Evolutionary conservation across 2,888 invertebrate genomes (phyloP).

Genomic region (Lottia gigantea): DNA sequence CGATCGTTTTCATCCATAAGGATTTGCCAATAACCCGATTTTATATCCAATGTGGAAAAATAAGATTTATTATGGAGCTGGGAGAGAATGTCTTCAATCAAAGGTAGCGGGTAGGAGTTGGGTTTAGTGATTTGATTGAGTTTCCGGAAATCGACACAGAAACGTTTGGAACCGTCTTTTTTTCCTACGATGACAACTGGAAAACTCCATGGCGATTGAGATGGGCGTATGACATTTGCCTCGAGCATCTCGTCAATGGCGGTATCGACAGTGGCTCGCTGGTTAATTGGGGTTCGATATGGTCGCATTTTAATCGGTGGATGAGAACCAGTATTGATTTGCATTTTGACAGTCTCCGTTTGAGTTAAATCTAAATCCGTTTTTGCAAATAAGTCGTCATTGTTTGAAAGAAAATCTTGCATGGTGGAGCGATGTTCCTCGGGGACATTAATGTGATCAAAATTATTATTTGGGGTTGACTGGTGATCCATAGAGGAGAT

Average conservation of each 20-base stretch:
- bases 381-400: not conserved
- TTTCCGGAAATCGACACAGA: conserved; percentile 1
- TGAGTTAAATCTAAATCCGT: not conserved
- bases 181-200: not conserved
- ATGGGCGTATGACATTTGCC: not conserved
- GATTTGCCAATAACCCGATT: conserved; percentile 17
- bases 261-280: not conserved
- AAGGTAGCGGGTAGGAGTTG: not conserved
- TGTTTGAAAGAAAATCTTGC: not conserved
- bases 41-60: conserved; percentile 18
- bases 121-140: conserved; percentile 10
- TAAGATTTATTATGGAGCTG: not conserved
- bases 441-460: not conserved
- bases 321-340: conserved; percentile 5
- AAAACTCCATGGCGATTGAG: conserved; percentile 1
- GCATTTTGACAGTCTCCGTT: not conserved
- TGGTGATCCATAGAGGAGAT: not conserved
- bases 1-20: conserved; percentile 13
- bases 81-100: conserved; percentile 3
- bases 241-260: not conserved
- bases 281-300: not conserved
- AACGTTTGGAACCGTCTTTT: conserved; percentile 4
- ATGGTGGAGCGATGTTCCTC: not conserved
- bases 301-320: not conserved
- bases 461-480: not conserved